Evolutionary conservation across 2,797 vertebrate species (phyloP).

Genomic region (Oryzias dopingdopingensis): DNA sequence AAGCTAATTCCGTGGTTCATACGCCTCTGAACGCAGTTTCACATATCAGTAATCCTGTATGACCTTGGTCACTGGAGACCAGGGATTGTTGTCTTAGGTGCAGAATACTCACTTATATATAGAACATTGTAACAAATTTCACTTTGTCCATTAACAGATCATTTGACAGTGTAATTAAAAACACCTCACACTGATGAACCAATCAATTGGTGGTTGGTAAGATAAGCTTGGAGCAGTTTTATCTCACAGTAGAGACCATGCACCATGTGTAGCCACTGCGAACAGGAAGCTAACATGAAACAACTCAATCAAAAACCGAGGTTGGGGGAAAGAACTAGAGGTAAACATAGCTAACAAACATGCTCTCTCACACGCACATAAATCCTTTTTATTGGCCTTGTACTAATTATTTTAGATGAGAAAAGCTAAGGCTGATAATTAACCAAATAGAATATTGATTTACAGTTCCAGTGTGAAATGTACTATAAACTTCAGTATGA

Average conservation of each 20-base stretch:
- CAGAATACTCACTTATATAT: conserved; percentile 60
- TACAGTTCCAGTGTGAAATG: too few species aligned
- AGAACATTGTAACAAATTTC: conserved; percentile 73
- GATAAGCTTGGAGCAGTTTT: conserved; percentile 55
- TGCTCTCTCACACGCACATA: too few species aligned
- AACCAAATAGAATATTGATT: too few species aligned
- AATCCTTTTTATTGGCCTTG: too few species aligned
- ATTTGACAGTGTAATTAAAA: conserved; percentile 80
- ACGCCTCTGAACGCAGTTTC: conserved; percentile 61
- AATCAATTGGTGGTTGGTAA: conserved; percentile 70
- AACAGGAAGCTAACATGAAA: conserved; percentile 32
- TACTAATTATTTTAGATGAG: too few species aligned
- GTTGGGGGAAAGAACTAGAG: too few species aligned
- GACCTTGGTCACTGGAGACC: conserved; percentile 61
- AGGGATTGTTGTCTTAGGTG: conserved; percentile 45
- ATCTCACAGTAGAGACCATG: conserved; percentile 37
- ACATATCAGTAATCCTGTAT: conserved; percentile 71
- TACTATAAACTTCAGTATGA: too few species aligned
- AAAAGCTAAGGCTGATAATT: too few species aligned
- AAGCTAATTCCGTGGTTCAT: conserved; percentile 65
- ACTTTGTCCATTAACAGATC: conserved; percentile 76
- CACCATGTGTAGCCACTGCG: conserved; percentile 41
- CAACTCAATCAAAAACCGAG: background rate
- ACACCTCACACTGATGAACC: conserved; percentile 70
- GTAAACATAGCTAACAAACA: too few species aligned